Percentiles rank a stretch among this genome's conserved stretches.
These are phyloP conservation scores for Thermophis baileyi DNA, from an alignment of 2,113 vertebrate genomes.

Conservation along the genomic window DNA sequence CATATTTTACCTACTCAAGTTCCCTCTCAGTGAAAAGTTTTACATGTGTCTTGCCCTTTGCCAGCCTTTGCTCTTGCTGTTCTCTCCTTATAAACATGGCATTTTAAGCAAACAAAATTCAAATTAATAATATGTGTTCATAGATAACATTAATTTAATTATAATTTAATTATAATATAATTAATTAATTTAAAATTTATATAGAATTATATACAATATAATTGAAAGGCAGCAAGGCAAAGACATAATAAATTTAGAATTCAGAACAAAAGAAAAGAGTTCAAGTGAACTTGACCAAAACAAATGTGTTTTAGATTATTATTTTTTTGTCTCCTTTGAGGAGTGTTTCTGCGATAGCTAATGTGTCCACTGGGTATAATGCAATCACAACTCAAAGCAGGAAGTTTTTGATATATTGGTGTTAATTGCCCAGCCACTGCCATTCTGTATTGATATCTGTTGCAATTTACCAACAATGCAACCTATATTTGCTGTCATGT, in stretches of 20 bases:
- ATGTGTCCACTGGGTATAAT: background rate
- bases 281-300: constrained; percentile 46
- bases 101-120: constrained; percentile 27
- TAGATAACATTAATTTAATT: constrained; percentile 54
- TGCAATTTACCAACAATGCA: background rate
- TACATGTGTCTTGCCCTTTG: background rate
- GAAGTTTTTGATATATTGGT: background rate
- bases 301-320: constrained; percentile 21
- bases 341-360: background rate
- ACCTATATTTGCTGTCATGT: background rate
- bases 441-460: background rate
- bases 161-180: too few species aligned
- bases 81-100: constrained; percentile 24
- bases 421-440: background rate
- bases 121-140: constrained; percentile 40
- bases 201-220: constrained; percentile 12
- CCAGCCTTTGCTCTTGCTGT: background rate
- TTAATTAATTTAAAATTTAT: too few species aligned
- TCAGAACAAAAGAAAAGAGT: constrained; percentile 32
- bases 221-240: constrained; percentile 39
- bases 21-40: background rate
- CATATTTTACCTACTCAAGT: background rate
- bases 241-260: constrained; percentile 47
- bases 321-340: background rate
- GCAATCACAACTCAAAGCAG: background rate